phyloP scores from a whole-genome alignment of 2,113 vertebrate genomes.

The Scomber scombrus region DNA sequence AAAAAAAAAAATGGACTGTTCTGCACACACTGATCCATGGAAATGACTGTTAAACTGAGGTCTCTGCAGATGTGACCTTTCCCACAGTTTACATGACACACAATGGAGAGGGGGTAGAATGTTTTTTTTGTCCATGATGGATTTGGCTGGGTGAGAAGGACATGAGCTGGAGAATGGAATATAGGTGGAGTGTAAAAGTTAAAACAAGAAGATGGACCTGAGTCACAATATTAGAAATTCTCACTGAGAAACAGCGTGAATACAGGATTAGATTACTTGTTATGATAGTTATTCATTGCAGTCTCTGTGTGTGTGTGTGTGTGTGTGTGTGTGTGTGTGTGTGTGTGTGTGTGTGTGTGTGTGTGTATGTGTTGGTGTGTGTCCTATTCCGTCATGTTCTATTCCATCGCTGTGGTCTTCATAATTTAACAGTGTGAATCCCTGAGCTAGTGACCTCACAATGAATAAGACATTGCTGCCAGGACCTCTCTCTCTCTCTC shows the following conservation, averaged over 20 bases:
- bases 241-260: background rate
- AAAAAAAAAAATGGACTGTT: background rate
- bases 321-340: background rate
- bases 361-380: background rate
- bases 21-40: background rate
- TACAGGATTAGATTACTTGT: background rate
- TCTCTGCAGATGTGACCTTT: background rate
- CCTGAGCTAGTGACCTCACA: constrained; percentile 40
- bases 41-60: background rate
- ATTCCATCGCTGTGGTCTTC: constrained; percentile 26
- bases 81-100: constrained; percentile 18
- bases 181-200: background rate
- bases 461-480: constrained; percentile 63
- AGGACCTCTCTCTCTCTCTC: constrained; percentile 1
- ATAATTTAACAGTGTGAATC: constrained; percentile 60
- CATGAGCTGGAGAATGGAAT: background rate
- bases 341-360: background rate
- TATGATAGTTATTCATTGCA: constrained; percentile 2
- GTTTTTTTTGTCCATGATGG: background rate
- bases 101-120: background rate
- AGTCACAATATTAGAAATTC: background rate
- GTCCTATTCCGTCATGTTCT: constrained; percentile 8
- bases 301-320: background rate
- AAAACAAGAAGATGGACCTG: background rate
- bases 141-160: background rate